Conservation (phyloP, 2,888 invertebrate species). For the Pachymerium ferrugineum region DNA sequence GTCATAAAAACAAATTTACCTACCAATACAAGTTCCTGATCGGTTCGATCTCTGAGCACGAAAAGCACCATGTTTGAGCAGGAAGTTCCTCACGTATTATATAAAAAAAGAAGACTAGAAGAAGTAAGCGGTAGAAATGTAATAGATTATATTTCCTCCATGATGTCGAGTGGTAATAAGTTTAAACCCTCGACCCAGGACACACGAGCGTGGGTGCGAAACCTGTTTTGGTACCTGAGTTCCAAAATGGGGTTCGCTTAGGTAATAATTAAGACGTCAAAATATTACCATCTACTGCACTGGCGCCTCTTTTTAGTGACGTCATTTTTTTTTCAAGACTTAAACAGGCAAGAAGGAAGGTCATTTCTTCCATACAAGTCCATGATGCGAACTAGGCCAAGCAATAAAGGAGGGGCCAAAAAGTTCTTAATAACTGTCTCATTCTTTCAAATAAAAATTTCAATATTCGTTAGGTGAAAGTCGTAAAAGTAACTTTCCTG, state of each 20-base stretch:
- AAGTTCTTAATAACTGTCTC: not conserved
- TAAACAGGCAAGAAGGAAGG: not conserved
- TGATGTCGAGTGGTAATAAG: not conserved
- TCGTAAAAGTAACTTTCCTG: too few relatives aligned
- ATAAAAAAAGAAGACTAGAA: not conserved
- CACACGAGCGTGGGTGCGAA: not conserved
- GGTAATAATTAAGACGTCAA: not conserved
- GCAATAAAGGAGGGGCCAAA: not conserved
- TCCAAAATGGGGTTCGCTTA: not conserved
- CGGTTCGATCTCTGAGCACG: constrained; percentile 35
- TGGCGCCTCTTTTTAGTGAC: not conserved
- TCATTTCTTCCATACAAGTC: constrained; percentile 4
- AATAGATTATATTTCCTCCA: not conserved
- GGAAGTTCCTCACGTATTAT: not conserved
- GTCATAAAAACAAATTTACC: not conserved
- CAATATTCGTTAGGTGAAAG: too few relatives aligned
- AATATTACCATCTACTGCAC: not conserved
- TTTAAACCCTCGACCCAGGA: not conserved
- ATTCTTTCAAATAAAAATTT: too few relatives aligned
- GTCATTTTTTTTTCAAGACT: not conserved
- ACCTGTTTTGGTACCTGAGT: not conserved
- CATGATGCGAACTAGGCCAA: constrained; percentile 13
- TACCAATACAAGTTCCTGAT: constrained; percentile 33
- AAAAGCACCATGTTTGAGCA: constrained; percentile 30
- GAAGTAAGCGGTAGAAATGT: not conserved